Percentiles rank a stretch among this genome's conserved stretches.
These are phyloP conservation scores for Chauna torquata DNA, from an alignment of 2,113 vertebrate genomes.

Conservation along the genomic window DNA sequence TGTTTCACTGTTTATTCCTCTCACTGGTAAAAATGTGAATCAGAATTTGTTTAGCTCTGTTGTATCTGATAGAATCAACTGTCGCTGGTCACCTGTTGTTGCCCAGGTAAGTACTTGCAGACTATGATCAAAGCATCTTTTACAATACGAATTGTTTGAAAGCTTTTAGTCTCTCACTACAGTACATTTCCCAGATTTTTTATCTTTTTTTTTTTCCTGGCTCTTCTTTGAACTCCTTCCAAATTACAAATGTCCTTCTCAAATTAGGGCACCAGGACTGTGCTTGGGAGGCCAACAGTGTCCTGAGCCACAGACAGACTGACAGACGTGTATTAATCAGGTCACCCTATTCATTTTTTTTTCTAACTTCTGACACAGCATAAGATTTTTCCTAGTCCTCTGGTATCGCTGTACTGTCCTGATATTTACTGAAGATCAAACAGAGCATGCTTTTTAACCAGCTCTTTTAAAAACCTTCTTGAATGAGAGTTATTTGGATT, in stretches of 20 bases:
- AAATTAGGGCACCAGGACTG: not conserved
- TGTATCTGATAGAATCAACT: not conserved
- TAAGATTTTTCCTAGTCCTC: not conserved
- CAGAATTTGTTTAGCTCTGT: not conserved
- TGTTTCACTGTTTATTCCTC: not conserved
- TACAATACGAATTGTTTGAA: not conserved
- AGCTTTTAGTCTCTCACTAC: not conserved
- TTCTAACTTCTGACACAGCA: not conserved
- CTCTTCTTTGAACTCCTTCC: not conserved
- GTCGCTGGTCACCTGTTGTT: not conserved
- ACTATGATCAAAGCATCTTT: not conserved
- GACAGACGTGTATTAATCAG: not conserved
- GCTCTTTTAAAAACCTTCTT: not conserved
- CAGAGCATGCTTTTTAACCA: not conserved
- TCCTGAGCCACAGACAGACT: not conserved
- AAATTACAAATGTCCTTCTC: not conserved
- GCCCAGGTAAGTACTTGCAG: not conserved
- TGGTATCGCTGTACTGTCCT: not conserved
- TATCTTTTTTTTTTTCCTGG: not conserved
- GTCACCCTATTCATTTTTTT: not conserved
- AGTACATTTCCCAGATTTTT: not conserved
- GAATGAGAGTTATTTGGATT: not conserved
- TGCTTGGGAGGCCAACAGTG: accelerated
- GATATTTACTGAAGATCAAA: not conserved
- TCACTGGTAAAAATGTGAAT: not conserved